Percentiles rank a stretch among this genome's conserved stretches.
phyloP scores from a whole-genome alignment of 2,888 invertebrate species.

The Phlogophora meticulosa region DNA sequence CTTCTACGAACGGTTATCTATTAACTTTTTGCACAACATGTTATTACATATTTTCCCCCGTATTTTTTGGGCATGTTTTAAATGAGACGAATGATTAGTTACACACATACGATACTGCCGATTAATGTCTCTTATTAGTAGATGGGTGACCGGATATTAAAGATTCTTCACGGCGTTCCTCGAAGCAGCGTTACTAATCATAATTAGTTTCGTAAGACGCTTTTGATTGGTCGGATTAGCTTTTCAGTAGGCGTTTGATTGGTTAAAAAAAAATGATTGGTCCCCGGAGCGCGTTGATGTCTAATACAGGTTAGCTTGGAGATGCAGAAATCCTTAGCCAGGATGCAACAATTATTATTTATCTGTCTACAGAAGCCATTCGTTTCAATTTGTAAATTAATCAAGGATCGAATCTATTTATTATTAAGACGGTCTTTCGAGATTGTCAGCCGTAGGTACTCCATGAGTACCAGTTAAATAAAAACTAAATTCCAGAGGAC shows the following conservation, averaged over 20 bases:
- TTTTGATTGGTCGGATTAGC: constrained; percentile 17
- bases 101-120: constrained; percentile 17
- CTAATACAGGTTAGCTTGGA: constrained; percentile 30
- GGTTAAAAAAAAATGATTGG: constrained; percentile 15
- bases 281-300: constrained; percentile 44
- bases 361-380: neutral
- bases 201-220: constrained; percentile 51
- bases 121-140: constrained; percentile 49
- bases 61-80: constrained; percentile 14
- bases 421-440: no score
- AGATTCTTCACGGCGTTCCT: constrained; percentile 56
- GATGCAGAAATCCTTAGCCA: constrained; percentile 29
- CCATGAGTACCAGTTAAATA: no score
- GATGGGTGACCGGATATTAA: constrained; percentile 47
- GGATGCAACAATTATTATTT: constrained; percentile 11
- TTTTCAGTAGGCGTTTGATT: constrained; percentile 20
- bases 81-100: constrained; percentile 40
- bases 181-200: constrained; percentile 54
- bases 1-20: constrained; percentile 14
- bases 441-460: no score
- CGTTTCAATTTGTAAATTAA: neutral
- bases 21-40: constrained; percentile 29
- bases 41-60: constrained; percentile 15
- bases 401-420: no score
- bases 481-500: no score